These are phyloP conservation scores for Agrochola litura DNA, from an alignment of 2,888 invertebrate genomes.

Conservation along the genomic window DNA sequence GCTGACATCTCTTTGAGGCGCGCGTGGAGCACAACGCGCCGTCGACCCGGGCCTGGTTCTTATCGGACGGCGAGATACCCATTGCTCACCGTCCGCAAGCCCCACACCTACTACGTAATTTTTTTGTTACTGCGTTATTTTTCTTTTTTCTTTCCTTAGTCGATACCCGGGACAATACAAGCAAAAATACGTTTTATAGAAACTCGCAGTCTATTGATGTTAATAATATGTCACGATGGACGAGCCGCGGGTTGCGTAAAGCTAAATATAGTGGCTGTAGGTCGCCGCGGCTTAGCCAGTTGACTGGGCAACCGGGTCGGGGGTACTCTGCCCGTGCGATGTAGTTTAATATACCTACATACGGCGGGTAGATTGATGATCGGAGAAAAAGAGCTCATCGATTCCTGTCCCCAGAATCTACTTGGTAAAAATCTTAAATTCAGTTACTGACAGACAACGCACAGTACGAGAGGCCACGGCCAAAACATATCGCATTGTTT, in stretches of 20 bases:
- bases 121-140: no score
- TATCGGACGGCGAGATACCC: no score
- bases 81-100: no score
- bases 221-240: constrained; percentile 34
- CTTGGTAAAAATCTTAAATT: constrained; percentile 1
- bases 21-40: no score
- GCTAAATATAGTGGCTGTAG: constrained; percentile 61
- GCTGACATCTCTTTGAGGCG: no score
- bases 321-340: constrained; percentile 57
- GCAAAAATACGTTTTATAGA: constrained; percentile 40
- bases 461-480: no score
- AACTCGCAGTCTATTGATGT: constrained; percentile 46
- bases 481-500: neutral
- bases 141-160: neutral
- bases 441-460: neutral
- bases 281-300: constrained; percentile 58
- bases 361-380: neutral
- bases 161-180: neutral
- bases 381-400: constrained; percentile 1
- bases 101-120: no score
- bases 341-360: constrained; percentile 49
- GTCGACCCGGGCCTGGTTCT: no score
- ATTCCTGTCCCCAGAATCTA: neutral
- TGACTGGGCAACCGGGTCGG: constrained; percentile 70
- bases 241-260: constrained; percentile 51